Percentiles rank a stretch among this genome's conserved stretches.
phyloP scores from a whole-genome alignment of 2,113 vertebrate genomes.

The Hoplias malabaricus region DNA sequence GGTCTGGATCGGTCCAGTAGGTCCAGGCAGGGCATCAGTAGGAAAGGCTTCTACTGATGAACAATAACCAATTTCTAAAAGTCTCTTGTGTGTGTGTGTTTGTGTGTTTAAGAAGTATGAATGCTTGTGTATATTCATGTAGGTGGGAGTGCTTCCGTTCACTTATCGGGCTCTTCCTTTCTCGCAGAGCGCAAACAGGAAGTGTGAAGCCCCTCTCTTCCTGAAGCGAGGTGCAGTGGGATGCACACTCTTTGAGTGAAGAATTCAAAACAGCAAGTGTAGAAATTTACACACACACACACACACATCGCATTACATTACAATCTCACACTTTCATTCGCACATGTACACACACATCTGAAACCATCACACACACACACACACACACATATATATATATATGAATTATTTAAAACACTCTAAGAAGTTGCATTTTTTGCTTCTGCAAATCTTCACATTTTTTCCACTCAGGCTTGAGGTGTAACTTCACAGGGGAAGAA shows the following conservation, averaged over 20 bases:
- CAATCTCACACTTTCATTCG: neutral
- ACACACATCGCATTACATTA: neutral
- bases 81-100: constrained; percentile 21
- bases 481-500: too few species aligned
- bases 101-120: neutral
- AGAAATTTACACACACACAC: constrained; percentile 7
- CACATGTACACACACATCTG: neutral
- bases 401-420: too few species aligned
- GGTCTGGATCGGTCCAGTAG: too few species aligned
- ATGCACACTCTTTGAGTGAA: constrained; percentile 44
- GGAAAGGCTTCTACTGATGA: too few species aligned
- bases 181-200: constrained; percentile 65
- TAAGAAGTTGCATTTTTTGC: too few species aligned
- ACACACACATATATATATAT: neutral
- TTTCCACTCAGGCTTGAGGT: too few species aligned
- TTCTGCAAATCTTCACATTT: too few species aligned
- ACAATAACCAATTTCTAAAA: neutral
- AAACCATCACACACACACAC: neutral
- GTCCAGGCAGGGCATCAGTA: too few species aligned
- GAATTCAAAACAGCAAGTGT: constrained; percentile 13
- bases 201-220: constrained; percentile 56
- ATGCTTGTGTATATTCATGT: constrained; percentile 9
- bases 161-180: constrained; percentile 49
- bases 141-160: constrained; percentile 28
- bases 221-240: constrained; percentile 52